Conservation (phyloP, 2,113 vertebrate genomes). For the Myotis brandtii region DNA sequence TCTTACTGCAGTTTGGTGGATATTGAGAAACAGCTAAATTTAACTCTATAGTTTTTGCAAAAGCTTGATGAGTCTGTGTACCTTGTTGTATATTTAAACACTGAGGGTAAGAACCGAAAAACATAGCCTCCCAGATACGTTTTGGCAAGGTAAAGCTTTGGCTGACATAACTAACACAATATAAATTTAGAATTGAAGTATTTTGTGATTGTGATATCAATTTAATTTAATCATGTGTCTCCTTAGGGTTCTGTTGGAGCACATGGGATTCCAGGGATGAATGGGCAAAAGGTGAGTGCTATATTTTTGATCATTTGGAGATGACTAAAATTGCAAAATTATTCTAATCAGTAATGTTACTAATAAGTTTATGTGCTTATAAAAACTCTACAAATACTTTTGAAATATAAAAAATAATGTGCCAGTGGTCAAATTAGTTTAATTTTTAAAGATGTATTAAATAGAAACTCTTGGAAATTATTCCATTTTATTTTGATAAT, state of each 20-base stretch:
- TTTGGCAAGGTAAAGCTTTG: slow-evolving; percentile 7
- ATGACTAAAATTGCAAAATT: background rate
- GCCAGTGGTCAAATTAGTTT: slow-evolving; percentile 20
- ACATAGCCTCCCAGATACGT: background rate
- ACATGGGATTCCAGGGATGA: slow-evolving; percentile 91
- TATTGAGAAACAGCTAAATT: slow-evolving; percentile 45
- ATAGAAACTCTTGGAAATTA: background rate
- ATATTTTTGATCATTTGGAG: slow-evolving; percentile 16
- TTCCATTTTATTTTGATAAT: slow-evolving; percentile 12
- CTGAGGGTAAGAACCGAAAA: slow-evolving; percentile 8
- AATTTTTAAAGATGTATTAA: slow-evolving; percentile 2
- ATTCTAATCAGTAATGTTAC: background rate
- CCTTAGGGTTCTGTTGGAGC: slow-evolving; percentile 92
- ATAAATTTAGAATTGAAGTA: slow-evolving; percentile 66
- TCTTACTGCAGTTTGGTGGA: background rate
- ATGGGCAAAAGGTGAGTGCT: slow-evolving; percentile 94
- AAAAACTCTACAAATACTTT: background rate
- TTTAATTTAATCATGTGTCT: slow-evolving; percentile 64
- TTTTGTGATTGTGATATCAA: slow-evolving; percentile 45
- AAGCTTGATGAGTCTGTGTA: slow-evolving; percentile 27
- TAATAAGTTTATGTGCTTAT: background rate
- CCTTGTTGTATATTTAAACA: background rate
- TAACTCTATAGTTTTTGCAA: slow-evolving; percentile 39
- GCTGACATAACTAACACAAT: background rate
- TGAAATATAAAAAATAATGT: background rate